phyloP scores from a whole-genome alignment of 37 sponge, comb jelly and placozoan genomes.

The Hormiphora californensis region DNA sequence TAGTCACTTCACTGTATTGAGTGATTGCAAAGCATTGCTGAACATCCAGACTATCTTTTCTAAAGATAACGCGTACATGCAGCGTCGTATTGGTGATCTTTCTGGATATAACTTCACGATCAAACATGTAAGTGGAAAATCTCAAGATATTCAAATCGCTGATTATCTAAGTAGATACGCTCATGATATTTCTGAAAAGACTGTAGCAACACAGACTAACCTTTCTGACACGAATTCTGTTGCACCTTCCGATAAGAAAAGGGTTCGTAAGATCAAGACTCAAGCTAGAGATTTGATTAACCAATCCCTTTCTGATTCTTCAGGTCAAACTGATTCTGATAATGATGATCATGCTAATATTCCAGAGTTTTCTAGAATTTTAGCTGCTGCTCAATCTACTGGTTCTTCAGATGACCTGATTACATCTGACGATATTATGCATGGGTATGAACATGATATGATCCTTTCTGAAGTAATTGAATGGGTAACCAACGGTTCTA shows the following conservation, averaged over 20 bases:
- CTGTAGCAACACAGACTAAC: conserved; percentile 15
- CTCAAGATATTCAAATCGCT: conserved; percentile 11
- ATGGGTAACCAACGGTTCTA: too few relatives aligned
- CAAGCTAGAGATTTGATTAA: not conserved
- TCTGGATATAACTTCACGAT: not conserved
- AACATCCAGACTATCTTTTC: not conserved
- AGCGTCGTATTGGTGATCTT: conserved; percentile 1
- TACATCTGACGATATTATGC: too few relatives aligned
- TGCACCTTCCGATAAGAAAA: not conserved
- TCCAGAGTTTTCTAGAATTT: not conserved
- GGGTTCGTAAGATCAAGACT: not conserved
- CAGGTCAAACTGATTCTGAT: not conserved
- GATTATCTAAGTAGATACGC: conserved; percentile 41
- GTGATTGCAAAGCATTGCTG: conserved; percentile 33
- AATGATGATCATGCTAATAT: not conserved
- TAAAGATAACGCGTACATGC: conserved; percentile 14
- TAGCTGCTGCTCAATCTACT: too few relatives aligned
- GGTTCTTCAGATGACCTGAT: too few relatives aligned
- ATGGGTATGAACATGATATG: too few relatives aligned
- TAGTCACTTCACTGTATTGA: conserved; percentile 6
- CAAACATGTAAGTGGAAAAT: not conserved
- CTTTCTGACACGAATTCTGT: not conserved
- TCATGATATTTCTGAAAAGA: not conserved
- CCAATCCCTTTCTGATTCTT: not conserved
- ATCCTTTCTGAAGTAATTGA: too few relatives aligned